Evolutionary conservation across 2,113 vertebrate species (phyloP).

Genomic region (Castor canadensis): DNA sequence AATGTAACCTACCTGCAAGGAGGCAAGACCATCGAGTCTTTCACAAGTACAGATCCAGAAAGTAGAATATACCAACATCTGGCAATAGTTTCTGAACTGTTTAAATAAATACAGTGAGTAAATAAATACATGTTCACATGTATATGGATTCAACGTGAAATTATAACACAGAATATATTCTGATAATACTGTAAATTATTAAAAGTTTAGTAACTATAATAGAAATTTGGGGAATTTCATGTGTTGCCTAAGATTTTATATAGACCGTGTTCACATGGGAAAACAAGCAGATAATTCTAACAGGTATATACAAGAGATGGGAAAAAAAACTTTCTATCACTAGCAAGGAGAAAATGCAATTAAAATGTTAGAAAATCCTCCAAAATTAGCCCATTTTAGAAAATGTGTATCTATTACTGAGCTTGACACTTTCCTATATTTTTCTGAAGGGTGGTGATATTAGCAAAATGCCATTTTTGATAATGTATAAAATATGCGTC

Average conservation of each 20-base stretch:
- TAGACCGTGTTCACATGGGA: not conserved
- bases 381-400: not conserved
- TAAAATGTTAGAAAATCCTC: not conserved
- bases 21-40: conserved; percentile 97
- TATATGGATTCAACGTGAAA: conserved; percentile 16
- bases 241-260: not conserved
- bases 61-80: conserved; percentile 98
- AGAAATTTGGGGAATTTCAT: not conserved
- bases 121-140: not conserved
- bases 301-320: not conserved
- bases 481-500: not conserved
- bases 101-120: conserved; percentile 60
- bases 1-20: conserved; percentile 92
- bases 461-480: not conserved
- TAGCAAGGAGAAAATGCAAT: not conserved
- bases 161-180: not conserved
- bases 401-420: not conserved
- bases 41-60: conserved; percentile 96
- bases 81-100: conserved; percentile 93
- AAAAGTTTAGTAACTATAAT: conserved; percentile 43
- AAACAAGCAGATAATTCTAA: not conserved
- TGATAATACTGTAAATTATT: not conserved
- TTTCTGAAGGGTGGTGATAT: not conserved
- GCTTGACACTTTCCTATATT: not conserved
- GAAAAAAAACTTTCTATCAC: not conserved